Evolutionary conservation across 35 echinoderm and acorn worm genomes (phyloP).

Genomic region (Ptychodera flava): DNA sequence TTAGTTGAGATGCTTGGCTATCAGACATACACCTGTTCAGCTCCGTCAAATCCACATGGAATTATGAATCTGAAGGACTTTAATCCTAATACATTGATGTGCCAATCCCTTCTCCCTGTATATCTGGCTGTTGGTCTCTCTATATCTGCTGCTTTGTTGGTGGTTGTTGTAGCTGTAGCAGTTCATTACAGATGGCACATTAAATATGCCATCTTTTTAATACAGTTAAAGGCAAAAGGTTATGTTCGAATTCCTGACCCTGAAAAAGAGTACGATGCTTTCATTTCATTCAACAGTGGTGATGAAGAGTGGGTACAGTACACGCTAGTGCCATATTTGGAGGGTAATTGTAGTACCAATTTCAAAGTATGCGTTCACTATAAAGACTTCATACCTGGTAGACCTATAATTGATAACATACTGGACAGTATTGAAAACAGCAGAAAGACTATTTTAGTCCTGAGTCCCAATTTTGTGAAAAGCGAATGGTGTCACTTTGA

Average conservation of each 20-base stretch:
- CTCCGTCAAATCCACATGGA: neutral
- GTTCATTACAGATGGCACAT: neutral
- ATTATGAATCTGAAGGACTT: neutral
- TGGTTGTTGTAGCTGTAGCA: neutral
- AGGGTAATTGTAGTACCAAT: neutral
- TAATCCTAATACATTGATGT: neutral
- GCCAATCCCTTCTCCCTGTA: neutral
- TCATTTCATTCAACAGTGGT: constrained; percentile 57
- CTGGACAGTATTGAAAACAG: neutral
- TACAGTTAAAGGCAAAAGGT: neutral
- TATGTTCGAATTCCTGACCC: neutral
- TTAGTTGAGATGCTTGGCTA: neutral
- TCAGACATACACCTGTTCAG: neutral
- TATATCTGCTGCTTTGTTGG: neutral
- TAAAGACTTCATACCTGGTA: constrained; percentile 9
- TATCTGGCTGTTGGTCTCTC: neutral
- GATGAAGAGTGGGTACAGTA: constrained; percentile 45
- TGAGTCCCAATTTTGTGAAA: constrained; percentile 8
- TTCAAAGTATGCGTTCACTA: constrained; percentile 5
- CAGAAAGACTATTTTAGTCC: constrained; percentile 9
- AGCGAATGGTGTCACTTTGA: constrained; percentile 30
- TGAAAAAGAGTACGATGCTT: constrained; percentile 36
- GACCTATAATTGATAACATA: neutral
- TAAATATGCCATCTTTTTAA: neutral
- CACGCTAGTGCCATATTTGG: constrained; percentile 31